Evolutionary conservation across 2,888 invertebrate genomes (phyloP), one percentile per base, ranked within the genome.

Genomic region (Euplexia lucipara): DNA sequence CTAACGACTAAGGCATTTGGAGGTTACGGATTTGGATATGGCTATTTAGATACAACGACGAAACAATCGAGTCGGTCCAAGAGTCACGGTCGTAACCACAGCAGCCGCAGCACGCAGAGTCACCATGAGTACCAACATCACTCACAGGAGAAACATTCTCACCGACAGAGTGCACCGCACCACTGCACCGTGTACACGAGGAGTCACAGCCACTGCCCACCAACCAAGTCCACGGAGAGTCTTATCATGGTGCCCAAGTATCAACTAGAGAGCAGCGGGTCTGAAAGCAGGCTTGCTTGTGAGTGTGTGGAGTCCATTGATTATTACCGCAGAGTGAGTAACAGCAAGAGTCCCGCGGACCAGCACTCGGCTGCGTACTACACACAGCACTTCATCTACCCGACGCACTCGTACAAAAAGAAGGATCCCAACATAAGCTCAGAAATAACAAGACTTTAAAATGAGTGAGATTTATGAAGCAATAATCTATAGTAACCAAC

Each of bases 1-100:
- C 92, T 98, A 59, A 97, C 98, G 0, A 98, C 98, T 2, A 98
- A 98, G 92, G 97, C 97, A 0, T 97, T 98, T 77, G 98, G 98
- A 0, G 98, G 98, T 0, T 98, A 98, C 78, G 98, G 98, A 3
- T 98, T 98, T 82, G 98, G 98, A 1, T 98, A 98, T 83, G 98
- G 98, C 8, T 98, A 98, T 83, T 91, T 98, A 59, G 98, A 98
- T 82, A 97, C 97, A 0, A 93, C 86, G 48, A 87, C 86, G 26
- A 94, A 95, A 79, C 91, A 94, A 63, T 75, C 90, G 9, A 91
- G 87, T 72, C 85, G 95, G 47, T 93, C 95, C 3, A 94, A 95
- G 79, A 93, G 95, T 71, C 94, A 95, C 70, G 92, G 94, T 0
- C 94, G 96, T 0, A 96, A 96, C 72, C 95, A 96, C 79, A 95